Base-by-base conservation (phyloP, 1,140 invertebrate genomes). In the Euura lappo region DNA sequence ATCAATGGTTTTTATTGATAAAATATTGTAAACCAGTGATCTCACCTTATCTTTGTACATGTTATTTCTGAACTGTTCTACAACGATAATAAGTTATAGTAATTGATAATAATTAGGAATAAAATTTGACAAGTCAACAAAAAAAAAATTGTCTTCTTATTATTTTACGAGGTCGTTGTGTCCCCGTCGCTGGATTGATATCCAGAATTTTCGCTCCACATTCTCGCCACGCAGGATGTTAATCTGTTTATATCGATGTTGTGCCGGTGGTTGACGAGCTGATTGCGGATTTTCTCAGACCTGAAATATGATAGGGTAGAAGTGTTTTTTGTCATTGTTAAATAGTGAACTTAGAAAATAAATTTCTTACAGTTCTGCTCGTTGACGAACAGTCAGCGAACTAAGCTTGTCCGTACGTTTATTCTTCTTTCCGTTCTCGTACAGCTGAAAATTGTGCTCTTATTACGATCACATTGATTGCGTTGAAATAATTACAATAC, bases 221-320 rank as follows among this genome's bases (percentile, higher is more conserved):
- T 71, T 73, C 73, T 71, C 28, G n/a, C 44, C 2, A 82, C 13
- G 69, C 76, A 72, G 5, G 47, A 66, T 43, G 79, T 78, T 5
- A 81, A 6, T 6, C 79, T 75, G 3, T 78, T 51, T 47, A 77
- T 43, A 70, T 78, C 44, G 4, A 79, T 68, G 8, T 74, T 28
- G 0, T 60, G 4, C 5, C 4, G 13, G 3, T 47, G n/a, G 3
- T n/a, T 43, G 1, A 72, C 11, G n/a, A 75, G 64, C 64, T 64
- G 47, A 65, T 79, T 65, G 10, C 72, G 66, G 11, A 80, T 76
- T 2, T 66, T 44, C 11, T 70, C 69, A 2, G 77, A 6, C 8
- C 77, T 81, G 44, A 72, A 79, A 79, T 44, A n/a, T 74, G 6
- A 70, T n/a, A 67, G 75, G 69, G 1, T 28, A 28, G 28, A 28